Evolutionary conservation across 2,113 vertebrate species (phyloP).

Genomic region (Mastomys coucha): DNA sequence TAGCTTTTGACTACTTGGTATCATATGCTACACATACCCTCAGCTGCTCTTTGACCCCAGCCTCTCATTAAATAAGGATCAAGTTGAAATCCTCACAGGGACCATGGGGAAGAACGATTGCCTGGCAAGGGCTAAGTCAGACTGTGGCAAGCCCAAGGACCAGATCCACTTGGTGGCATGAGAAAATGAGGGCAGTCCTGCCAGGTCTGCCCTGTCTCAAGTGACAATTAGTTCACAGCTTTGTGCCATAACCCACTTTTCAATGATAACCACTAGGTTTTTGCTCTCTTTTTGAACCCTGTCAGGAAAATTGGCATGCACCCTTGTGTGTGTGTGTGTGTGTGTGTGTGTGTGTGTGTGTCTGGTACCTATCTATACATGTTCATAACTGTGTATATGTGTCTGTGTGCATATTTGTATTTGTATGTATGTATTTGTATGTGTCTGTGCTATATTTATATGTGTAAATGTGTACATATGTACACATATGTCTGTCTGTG

Average conservation of each 20-base stretch:
- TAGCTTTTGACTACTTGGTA: conserved; percentile 6
- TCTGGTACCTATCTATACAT: background rate
- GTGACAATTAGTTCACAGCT: background rate
- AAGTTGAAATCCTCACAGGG: conserved; percentile 4
- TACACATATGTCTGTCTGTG: background rate
- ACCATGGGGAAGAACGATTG: background rate
- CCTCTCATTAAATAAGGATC: conserved; percentile 6
- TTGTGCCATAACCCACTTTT: background rate
- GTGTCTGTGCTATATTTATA: too few relatives aligned
- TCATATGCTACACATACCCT: background rate
- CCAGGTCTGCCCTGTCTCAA: background rate
- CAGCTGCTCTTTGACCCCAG: background rate
- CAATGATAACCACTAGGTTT: background rate
- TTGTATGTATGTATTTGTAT: background rate
- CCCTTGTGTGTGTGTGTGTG: background rate
- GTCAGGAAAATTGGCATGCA: background rate
- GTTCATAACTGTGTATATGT: too few relatives aligned
- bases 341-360: background rate
- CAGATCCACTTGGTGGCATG: background rate
- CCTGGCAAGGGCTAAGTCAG: background rate
- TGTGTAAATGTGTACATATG: background rate
- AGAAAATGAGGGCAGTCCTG: background rate
- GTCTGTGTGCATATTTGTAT: accelerated
- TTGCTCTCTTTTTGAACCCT: background rate
- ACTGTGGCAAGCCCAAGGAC: background rate